A percentile compares a stretch with the other conserved stretches of the same genome.
Evolutionary conservation across 2,888 invertebrate species (phyloP).

Genomic region (Tenthredo mesomela): DNA sequence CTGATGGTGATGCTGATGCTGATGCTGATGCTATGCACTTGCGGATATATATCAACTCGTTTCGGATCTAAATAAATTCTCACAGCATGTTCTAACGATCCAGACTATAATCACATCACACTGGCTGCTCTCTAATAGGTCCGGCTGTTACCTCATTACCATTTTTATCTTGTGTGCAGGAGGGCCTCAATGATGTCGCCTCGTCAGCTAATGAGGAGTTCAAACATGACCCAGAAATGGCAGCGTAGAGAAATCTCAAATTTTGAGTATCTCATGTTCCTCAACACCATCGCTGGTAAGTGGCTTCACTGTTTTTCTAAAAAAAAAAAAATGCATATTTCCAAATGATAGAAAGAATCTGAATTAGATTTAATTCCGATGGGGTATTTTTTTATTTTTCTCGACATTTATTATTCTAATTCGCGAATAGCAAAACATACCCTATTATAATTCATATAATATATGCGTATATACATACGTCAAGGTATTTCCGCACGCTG

Average conservation of each 20-base stretch:
- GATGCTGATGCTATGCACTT: not conserved
- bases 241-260: slow-evolving; percentile 99
- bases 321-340: too few species aligned
- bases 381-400: too few species aligned
- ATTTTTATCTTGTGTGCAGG: slow-evolving; percentile 76
- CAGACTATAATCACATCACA: not conserved
- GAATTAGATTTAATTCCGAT: too few species aligned
- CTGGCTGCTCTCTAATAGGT: not conserved
- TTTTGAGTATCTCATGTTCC: slow-evolving; percentile 99
- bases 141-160: not conserved
- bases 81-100: not conserved
- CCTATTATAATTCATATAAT: too few species aligned
- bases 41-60: not conserved
- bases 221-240: slow-evolving; percentile 99
- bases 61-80: not conserved
- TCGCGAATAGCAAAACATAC: too few species aligned
- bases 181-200: slow-evolving; percentile 99
- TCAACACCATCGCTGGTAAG: slow-evolving; percentile 98
- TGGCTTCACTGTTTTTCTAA: slow-evolving; percentile 49
- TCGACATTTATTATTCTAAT: too few species aligned
- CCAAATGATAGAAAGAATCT: too few species aligned
- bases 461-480: not conserved
- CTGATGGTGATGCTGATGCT: not conserved
- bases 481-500: slow-evolving; percentile 1
- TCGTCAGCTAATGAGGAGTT: slow-evolving; percentile 98